These are phyloP conservation scores for Pachliopta kotzebuea DNA, from an alignment of 2,888 invertebrate species.

Conservation along the genomic window DNA sequence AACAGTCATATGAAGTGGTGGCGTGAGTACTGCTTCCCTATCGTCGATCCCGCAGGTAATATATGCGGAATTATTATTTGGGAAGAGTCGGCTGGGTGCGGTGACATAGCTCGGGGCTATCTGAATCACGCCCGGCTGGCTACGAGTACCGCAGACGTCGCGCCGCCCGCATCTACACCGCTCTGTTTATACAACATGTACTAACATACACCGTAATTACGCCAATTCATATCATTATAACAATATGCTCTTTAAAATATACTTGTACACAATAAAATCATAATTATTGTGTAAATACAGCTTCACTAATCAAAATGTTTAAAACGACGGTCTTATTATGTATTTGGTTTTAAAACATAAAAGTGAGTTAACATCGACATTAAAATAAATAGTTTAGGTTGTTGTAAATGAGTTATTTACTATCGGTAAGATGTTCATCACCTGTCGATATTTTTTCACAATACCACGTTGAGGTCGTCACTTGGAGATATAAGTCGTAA, in stretches of 20 bases:
- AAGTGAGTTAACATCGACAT: no score
- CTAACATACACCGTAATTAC: conserved; percentile 8
- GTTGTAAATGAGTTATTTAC: no score
- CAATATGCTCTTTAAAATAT: conserved; percentile 1
- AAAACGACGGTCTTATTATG: neutral
- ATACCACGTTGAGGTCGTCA: no score
- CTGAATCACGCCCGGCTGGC: conserved; percentile 52
- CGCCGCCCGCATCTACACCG: conserved; percentile 44
- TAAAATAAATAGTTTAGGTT: no score
- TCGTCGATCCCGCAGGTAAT: conserved; percentile 31
- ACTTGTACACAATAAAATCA: neutral
- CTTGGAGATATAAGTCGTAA: no score
- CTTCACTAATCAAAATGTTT: neutral
- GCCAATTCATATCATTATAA: conserved; percentile 18
- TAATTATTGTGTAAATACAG: neutral
- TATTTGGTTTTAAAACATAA: no score
- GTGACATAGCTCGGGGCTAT: conserved; percentile 50
- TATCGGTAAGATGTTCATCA: no score
- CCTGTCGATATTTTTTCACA: no score
- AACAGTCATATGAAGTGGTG: conserved; percentile 16
- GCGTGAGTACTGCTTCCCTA: conserved; percentile 8
- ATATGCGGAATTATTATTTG: conserved; percentile 39
- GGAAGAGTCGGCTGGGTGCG: conserved; percentile 28
- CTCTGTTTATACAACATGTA: conserved; percentile 37
- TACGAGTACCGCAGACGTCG: conserved; percentile 38